Base-by-base conservation (phyloP, 2,113 vertebrate genomes). In the Spea multiplicata region DNA sequence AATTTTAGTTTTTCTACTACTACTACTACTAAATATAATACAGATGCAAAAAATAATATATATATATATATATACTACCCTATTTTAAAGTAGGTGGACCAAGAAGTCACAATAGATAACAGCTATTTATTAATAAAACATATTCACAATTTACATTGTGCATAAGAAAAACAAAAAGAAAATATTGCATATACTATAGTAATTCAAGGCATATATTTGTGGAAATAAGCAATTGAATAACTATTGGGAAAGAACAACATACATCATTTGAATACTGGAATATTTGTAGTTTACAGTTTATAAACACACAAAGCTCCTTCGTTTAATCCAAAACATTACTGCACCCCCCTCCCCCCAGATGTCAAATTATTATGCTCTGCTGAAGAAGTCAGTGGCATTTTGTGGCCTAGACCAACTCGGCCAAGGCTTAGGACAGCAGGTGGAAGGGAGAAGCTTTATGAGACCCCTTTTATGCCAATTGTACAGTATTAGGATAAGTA, bases 101-200 rank as follows among this genome's bases (percentile, higher is more conserved):
- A 5, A 75, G 6, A 6, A 12, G 67, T 67, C 46, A 66, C 8
- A 67, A 55, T 61, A 70, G 44, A 69, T 68, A 70, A 46, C 52
- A 8, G 6, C 53, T 48, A 53, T 77, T 77, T 77, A 77, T 77
- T 77, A 49, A 61, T 69, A 72, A 59, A 77, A 70, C 16, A 70
- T 69, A 16, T 46, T 69, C 47, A 61, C 13, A 69, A n/a, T 53
- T 44, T 66, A 4, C 44, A 47, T 17, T 47, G 52, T 17, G 46
- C 64, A 75, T 66, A 62, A 61, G 14, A 30, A 5, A 59, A 61
- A 76, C 30, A 30, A 48, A 70, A 76, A 67, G 44, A 74, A 49
- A 75, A 8, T 66, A 6, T 59, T 48, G 14, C 6, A 55, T 49
- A 62, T 62, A 55, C 8, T 4, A n/a, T 16, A 53, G 49, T 10